A percentile compares a stretch with the other conserved stretches of the same genome.
phyloP scores from a whole-genome alignment of 2,113 vertebrate genomes.

The Heterotis niloticus region DNA sequence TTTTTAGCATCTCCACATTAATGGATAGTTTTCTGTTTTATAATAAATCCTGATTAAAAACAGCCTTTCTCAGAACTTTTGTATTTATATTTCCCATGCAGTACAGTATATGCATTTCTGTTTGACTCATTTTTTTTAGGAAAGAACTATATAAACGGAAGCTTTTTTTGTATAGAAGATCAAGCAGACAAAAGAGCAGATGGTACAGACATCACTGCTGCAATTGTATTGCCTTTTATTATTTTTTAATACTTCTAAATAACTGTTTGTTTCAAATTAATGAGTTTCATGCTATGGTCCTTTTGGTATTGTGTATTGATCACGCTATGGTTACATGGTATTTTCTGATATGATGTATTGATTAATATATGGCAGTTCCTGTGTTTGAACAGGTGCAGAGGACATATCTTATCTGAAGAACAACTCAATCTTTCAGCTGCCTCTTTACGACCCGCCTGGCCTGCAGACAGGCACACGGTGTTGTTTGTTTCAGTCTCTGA shows the following conservation, averaged over 20 bases:
- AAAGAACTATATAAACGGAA: not conserved
- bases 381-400: constrained; percentile 69
- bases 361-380: constrained; percentile 59
- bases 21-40: too few species aligned
- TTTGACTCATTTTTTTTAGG: constrained; percentile 1
- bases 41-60: too few species aligned
- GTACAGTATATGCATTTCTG: not conserved
- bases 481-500: constrained; percentile 63
- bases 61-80: not conserved
- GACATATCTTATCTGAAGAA: constrained; percentile 68
- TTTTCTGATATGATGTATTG: constrained; percentile 49
- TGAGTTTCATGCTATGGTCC: constrained; percentile 41
- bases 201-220: not conserved
- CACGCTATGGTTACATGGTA: constrained; percentile 57
- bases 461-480: constrained; percentile 51
- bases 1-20: too few species aligned
- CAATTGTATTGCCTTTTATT: constrained; percentile 1
- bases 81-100: not conserved
- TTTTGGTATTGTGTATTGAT: constrained; percentile 60
- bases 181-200: constrained; percentile 11
- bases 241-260: not conserved
- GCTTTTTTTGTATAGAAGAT: too few species aligned
- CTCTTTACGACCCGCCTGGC: constrained; percentile 50
- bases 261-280: constrained; percentile 33
- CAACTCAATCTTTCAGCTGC: constrained; percentile 65